Base-by-base conservation (phyloP, 1,140 invertebrate species). In the Vanessa tameamea region DNA sequence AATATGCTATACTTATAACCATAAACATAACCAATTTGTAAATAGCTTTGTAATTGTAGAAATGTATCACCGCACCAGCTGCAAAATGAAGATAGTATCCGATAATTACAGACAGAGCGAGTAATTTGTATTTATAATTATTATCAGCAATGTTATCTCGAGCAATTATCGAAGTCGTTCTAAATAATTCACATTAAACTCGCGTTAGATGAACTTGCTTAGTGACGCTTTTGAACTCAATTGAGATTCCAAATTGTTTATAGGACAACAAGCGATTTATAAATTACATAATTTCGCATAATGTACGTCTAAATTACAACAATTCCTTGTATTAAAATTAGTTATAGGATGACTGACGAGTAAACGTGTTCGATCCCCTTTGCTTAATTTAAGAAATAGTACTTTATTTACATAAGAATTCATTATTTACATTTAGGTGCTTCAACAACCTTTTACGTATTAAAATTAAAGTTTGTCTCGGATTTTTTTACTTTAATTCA, bases 121-220 rank as follows among this genome's bases (percentile, higher is more conserved):
- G 66, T 73, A 78, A 78, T 78, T 77, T 76, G 70, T 79, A 74
- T 75, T 72, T 72, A 69, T 75, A 75, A 79, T 77, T 73, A 79
- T 70, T 72, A 64, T 66, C 67, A 65, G 73, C 66, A 79, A 75
- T 72, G 76, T 77, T 80, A 69, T 71, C 53, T 57, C 63, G 53
- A 76, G 72, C 61, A 79, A 79, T 79, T 74, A 75, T 75, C 59
- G 51, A 64, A 70, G 66, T 76, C 70, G 65, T 69, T 80, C 68
- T 61, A 66, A 75, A 77, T 80, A 80, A 66, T 77, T 80, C 75
- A 75, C 75, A 75, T 80, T 77, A 80, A 80, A 80, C 78, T 79
- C 78, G 68, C 75, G 26, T 79, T 79, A 79, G 70, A 37, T 16
- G 53, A 65, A 73, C 65, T 77, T 68, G 15, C 43, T 20, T 68